A percentile compares a stretch with the other conserved stretches of the same genome.
phyloP scores from a whole-genome alignment of 2,113 vertebrate genomes.

The Pituophis catenifer region DNA sequence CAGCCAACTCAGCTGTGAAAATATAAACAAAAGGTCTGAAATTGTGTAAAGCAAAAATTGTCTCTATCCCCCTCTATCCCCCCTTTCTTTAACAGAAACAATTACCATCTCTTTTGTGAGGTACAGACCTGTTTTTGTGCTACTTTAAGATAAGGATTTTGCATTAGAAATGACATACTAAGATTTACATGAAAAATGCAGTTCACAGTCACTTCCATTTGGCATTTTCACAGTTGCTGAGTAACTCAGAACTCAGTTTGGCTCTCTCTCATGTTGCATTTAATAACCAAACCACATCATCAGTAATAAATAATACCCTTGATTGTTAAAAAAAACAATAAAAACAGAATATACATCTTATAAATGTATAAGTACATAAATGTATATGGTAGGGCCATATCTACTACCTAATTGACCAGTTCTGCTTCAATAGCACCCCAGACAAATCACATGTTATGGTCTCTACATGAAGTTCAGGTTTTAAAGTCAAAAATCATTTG shows the following conservation, averaged over 20 bases:
- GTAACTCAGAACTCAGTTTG: conserved; percentile 66
- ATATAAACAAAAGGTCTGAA: conserved; percentile 45
- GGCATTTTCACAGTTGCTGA: conserved; percentile 58
- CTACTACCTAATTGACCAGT: neutral
- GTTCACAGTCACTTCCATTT: conserved; percentile 53
- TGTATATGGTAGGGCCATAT: neutral
- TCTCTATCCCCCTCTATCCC: neutral
- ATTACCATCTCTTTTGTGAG: conserved; percentile 46
- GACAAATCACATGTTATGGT: neutral
- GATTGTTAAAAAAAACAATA: neutral
- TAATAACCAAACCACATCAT: conserved; percentile 45
- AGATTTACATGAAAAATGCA: conserved; percentile 70
- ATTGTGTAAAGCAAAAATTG: conserved; percentile 34
- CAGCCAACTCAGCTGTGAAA: conserved; percentile 37
- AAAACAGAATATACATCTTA: neutral
- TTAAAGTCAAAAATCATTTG: neutral
- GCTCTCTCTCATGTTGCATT: conserved; percentile 49
- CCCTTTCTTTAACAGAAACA: conserved; percentile 18
- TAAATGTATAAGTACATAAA: neutral
- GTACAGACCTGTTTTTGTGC: conserved; percentile 20
- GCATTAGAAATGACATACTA: conserved; percentile 70
- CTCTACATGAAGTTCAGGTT: neutral
- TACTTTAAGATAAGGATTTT: conserved; percentile 61
- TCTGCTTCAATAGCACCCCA: neutral
- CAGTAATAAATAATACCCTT: neutral